phyloP scores from a whole-genome alignment of 2,113 vertebrate species.

The Cnemophilus loriae region DNA sequence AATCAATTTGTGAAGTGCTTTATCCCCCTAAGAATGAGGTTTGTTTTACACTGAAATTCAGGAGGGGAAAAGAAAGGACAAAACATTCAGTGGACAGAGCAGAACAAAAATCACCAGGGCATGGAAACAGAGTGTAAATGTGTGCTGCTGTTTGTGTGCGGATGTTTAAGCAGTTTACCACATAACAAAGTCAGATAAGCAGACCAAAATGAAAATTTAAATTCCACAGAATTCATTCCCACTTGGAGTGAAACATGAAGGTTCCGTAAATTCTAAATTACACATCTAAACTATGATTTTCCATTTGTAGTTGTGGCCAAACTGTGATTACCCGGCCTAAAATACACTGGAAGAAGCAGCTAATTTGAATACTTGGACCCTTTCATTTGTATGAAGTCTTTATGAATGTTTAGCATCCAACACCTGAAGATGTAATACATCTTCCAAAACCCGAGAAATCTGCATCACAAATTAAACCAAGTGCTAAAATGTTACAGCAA shows the following conservation, averaged over 20 bases:
- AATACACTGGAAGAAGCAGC: neutral
- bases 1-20: neutral
- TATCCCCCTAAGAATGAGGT: neutral
- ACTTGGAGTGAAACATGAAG: rapidly evolving
- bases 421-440: neutral
- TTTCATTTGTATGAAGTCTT: neutral
- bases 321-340: neutral
- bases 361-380: neutral
- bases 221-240: neutral
- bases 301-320: neutral
- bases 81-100: neutral
- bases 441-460: neutral
- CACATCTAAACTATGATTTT: neutral
- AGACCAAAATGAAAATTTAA: neutral
- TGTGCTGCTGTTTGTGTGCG: neutral
- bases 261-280: neutral
- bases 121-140: neutral
- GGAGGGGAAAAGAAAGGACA: neutral
- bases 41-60: neutral
- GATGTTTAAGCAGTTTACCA: neutral
- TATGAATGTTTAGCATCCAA: neutral
- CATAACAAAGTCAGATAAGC: neutral
- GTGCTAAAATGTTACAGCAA: neutral
- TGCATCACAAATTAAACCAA: neutral
- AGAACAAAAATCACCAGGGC: neutral